These are phyloP conservation scores for Cecidostiba fungosa DNA, from an alignment of 2,888 invertebrate species.

Conservation along the genomic window DNA sequence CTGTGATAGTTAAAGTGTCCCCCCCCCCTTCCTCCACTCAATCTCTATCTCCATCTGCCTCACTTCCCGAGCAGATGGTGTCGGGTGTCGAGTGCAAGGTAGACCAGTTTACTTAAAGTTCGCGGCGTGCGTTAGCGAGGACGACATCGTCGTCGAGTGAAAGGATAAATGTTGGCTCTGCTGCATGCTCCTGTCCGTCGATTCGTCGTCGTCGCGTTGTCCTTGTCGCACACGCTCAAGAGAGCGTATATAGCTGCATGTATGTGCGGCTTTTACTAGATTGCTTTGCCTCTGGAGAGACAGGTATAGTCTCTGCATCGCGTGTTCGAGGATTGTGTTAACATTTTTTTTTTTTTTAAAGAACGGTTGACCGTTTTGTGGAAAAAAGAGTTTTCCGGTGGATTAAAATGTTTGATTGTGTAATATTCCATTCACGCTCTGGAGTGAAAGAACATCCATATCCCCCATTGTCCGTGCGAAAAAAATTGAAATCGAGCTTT, in stretches of 20 bases:
- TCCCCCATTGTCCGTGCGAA: no score
- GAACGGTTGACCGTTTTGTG: no score
- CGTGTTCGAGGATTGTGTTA: no score
- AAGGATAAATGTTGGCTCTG: constrained; percentile 55
- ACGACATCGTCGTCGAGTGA: constrained; percentile 60
- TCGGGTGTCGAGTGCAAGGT: constrained; percentile 26
- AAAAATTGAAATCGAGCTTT: not conserved
- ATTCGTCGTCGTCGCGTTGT: not conserved
- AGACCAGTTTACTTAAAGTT: constrained; percentile 35
- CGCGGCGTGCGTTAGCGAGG: constrained; percentile 1
- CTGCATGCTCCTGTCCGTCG: constrained; percentile 23
- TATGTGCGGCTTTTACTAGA: not conserved
- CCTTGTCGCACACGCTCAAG: not conserved
- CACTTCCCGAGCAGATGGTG: constrained; percentile 13
- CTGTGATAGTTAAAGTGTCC: not conserved
- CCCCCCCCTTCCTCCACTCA: not conserved
- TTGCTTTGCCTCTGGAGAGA: not conserved
- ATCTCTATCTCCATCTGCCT: constrained; percentile 9
- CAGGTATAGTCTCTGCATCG: not conserved
- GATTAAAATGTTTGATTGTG: not conserved
- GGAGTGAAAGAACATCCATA: no score
- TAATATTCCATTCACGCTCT: no score
- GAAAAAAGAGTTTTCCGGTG: no score
- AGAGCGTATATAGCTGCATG: not conserved
- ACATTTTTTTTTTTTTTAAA: not conserved